Evolutionary conservation across 2,797 vertebrate species (phyloP).

Genomic region (Melanogrammus aeglefinus): DNA sequence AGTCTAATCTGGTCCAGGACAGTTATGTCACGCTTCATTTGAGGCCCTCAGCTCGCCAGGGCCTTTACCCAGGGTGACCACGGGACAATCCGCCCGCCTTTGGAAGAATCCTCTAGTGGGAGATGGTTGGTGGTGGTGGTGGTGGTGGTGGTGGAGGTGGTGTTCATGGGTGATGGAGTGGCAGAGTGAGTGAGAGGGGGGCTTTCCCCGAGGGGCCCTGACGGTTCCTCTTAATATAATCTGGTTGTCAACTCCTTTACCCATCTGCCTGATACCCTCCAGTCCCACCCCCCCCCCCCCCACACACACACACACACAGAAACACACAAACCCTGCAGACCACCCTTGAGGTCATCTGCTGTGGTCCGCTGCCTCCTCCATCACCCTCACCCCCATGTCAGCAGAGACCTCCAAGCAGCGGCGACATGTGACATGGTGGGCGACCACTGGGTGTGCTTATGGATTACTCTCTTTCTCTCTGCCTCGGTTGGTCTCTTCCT

Average conservation of each 20-base stretch:
- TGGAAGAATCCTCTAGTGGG: conserved; percentile 11
- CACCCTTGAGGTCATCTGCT: not conserved
- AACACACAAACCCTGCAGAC: conserved; percentile 16
- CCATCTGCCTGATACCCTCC: conserved; percentile 38
- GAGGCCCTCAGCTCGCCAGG: conserved; percentile 45
- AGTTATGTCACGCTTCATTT: conserved; percentile 63
- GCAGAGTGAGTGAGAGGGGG: conserved; percentile 55
- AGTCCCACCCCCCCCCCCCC: conserved; percentile 39
- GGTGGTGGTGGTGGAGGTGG: conserved; percentile 15
- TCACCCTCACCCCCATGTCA: conserved; percentile 26
- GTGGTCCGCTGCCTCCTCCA: not conserved
- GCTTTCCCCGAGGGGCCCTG: conserved; percentile 55
- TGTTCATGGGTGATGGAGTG: conserved; percentile 46
- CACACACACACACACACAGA: conserved; percentile 12
- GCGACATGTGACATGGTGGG: conserved; percentile 56
- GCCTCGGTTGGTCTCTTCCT: conserved; percentile 11
- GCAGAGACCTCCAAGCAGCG: conserved; percentile 31
- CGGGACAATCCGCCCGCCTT: not conserved
- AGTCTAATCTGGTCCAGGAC: conserved; percentile 64
- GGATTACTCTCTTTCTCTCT: conserved; percentile 16
- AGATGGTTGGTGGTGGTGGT: conserved; percentile 1
- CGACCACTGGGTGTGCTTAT: conserved; percentile 48
- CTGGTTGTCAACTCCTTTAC: conserved; percentile 58
- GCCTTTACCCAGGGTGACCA: conserved; percentile 44
- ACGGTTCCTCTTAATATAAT: conserved; percentile 56